Evolutionary conservation across 2,113 vertebrate genomes (phyloP).

Genomic region (Vimba vimba): DNA sequence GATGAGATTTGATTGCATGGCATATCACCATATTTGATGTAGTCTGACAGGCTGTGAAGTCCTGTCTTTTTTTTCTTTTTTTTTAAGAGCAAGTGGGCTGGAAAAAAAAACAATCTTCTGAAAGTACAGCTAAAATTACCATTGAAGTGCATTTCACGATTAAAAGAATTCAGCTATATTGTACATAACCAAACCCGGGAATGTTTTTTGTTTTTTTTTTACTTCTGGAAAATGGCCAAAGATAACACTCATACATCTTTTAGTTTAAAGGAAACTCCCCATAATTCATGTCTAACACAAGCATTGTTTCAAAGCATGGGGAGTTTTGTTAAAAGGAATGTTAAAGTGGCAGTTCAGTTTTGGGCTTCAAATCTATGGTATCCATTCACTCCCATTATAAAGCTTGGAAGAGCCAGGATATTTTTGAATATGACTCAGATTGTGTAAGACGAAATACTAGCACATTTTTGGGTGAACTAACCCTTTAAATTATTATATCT

Average conservation of each 20-base stretch:
- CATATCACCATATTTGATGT: background rate
- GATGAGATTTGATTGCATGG: background rate
- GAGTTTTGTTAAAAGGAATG: background rate
- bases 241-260: conserved; percentile 6
- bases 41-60: background rate
- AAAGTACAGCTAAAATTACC: background rate
- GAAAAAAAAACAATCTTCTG: background rate
- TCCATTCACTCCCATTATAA: too few species aligned
- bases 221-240: background rate
- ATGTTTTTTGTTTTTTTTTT: background rate
- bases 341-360: background rate
- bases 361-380: too few species aligned
- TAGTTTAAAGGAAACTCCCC: background rate
- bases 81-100: background rate
- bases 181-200: background rate
- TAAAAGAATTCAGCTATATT: background rate
- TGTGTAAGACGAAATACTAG: too few species aligned
- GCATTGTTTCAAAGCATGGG: background rate
- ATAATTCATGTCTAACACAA: background rate
- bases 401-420: too few species aligned
- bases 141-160: background rate
- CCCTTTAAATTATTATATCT: background rate
- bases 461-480: too few species aligned
- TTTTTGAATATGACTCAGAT: too few species aligned
- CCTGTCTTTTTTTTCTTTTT: background rate